Conservation (phyloP, 1,140 invertebrate species). For the Diorhabda sublineata region DNA sequence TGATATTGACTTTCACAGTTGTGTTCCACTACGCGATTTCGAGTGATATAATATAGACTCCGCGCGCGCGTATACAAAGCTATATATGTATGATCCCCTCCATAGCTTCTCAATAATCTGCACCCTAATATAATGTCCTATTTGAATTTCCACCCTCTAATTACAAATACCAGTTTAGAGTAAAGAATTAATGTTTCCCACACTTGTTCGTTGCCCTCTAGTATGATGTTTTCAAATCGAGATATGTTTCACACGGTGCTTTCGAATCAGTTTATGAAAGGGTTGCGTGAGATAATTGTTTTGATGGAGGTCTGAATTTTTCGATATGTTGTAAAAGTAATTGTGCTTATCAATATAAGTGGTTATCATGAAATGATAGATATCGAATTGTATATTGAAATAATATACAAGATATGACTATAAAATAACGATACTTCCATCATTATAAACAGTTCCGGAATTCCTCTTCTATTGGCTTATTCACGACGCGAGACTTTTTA, state of each 20-base stretch:
- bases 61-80: slow-evolving; percentile 15
- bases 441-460: no score
- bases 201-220: slow-evolving; percentile 23
- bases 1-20: slow-evolving; percentile 5
- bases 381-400: no score
- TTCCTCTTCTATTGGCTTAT: no score
- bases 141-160: slow-evolving; percentile 34
- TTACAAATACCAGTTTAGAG: slow-evolving; percentile 34
- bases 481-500: no score
- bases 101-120: slow-evolving; percentile 29
- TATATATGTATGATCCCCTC: slow-evolving; percentile 20
- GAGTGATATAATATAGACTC: slow-evolving; percentile 8
- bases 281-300: slow-evolving; percentile 2
- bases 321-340: no score
- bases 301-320: not conserved
- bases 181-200: slow-evolving; percentile 35
- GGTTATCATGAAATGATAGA: no score
- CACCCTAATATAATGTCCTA: slow-evolving; percentile 22
- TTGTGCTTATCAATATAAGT: no score
- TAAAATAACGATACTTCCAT: no score
- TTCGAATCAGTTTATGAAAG: not conserved
- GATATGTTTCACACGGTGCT: slow-evolving; percentile 15
- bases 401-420: no score
- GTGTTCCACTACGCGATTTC: not conserved
- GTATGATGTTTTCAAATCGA: slow-evolving; percentile 15